Conservation (phyloP, 2,113 vertebrate species). For the Vicugna pacos region DNA sequence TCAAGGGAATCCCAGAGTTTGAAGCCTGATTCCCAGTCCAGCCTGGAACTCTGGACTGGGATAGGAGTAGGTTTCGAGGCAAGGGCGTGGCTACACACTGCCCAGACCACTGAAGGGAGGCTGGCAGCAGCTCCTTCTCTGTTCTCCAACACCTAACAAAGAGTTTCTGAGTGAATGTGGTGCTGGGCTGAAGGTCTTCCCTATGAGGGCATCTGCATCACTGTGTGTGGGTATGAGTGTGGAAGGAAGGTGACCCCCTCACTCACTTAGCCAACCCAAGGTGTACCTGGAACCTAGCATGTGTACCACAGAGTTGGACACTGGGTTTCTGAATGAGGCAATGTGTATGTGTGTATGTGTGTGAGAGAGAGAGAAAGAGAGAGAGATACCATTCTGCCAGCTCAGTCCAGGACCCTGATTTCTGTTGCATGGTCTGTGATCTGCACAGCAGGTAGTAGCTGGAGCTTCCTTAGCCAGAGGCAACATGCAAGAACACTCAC, state of each 20-base stretch:
- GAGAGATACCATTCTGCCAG: not conserved
- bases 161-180: not conserved
- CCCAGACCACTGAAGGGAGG: not conserved
- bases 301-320: not conserved
- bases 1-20: slow-evolving; percentile 29
- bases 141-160: not conserved
- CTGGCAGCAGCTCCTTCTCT: not conserved
- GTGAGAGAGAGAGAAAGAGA: not conserved
- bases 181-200: not conserved
- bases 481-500: not conserved
- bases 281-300: not conserved
- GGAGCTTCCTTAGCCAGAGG: slow-evolving; percentile 51
- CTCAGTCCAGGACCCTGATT: slow-evolving; percentile 24
- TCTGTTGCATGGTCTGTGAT: slow-evolving; percentile 36
- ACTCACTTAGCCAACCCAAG: not conserved
- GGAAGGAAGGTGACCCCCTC: not conserved
- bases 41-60: not conserved
- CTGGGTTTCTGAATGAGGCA: not conserved
- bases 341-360: not conserved
- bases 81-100: not conserved
- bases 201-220: not conserved
- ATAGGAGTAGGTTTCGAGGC: not conserved
- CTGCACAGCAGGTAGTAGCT: slow-evolving; percentile 3
- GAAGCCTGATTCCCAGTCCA: not conserved
- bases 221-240: not conserved